phyloP scores from a whole-genome alignment of 2,113 vertebrate species.

The Nipponia nippon region DNA sequence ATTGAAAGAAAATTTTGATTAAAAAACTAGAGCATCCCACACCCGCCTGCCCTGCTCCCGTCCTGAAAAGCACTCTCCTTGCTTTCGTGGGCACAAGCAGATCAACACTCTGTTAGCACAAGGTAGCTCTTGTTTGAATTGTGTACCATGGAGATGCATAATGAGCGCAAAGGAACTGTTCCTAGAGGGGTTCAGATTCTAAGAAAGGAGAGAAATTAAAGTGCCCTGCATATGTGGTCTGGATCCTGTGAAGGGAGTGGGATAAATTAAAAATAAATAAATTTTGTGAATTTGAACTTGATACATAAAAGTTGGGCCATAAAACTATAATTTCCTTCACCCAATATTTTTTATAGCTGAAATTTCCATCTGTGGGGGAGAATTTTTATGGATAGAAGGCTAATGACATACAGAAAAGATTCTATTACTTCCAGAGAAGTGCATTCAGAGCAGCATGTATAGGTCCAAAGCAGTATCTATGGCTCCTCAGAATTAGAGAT shows the following conservation, averaged over 20 bases:
- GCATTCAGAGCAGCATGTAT: neutral
- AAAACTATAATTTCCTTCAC: constrained; percentile 4
- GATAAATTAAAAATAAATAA: constrained; percentile 14
- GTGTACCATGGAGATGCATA: constrained; percentile 45
- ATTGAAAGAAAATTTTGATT: neutral
- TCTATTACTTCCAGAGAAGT: neutral
- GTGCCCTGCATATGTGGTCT: neutral
- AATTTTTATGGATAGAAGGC: neutral
- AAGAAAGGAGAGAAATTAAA: constrained; percentile 9
- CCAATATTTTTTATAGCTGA: neutral
- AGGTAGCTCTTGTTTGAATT: constrained; percentile 49
- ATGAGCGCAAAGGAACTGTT: neutral
- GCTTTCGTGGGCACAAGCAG: neutral
- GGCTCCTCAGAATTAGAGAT: neutral
- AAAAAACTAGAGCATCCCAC: neutral
- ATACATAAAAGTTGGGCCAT: neutral
- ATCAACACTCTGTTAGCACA: constrained; percentile 25
- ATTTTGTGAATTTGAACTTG: neutral
- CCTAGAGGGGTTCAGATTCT: neutral
- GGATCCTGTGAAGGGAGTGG: neutral
- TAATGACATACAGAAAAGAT: neutral
- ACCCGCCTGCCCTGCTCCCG: neutral
- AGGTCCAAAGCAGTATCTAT: neutral
- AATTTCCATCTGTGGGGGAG: neutral
- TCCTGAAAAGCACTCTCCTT: constrained; percentile 1